A percentile compares a stretch with the other conserved stretches of the same genome.
phyloP scores from a whole-genome alignment of 2,797 vertebrate genomes.

The Benthosema pterotum region DNA sequence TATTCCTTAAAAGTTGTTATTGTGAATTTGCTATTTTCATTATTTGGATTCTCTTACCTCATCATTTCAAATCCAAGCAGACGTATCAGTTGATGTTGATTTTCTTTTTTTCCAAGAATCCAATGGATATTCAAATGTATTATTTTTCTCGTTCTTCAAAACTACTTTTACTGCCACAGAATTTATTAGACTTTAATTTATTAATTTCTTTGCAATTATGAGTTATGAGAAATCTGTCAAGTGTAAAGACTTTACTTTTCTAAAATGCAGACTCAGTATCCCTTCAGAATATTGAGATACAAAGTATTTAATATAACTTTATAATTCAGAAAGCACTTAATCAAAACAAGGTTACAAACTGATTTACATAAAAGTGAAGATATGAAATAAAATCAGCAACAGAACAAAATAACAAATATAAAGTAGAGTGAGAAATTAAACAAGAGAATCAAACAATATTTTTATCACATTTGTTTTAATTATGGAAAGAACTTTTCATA shows the following conservation, averaged over 20 bases:
- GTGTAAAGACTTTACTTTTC: conserved; percentile 55
- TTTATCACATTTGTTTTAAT: no score
- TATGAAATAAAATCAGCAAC: no score
- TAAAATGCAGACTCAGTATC: conserved; percentile 46
- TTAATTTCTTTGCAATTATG: conserved; percentile 59
- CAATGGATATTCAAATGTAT: conserved; percentile 44
- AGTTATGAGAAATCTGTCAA: conserved; percentile 52
- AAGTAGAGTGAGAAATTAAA: no score
- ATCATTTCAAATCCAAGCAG: conserved; percentile 67
- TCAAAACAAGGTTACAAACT: no score
- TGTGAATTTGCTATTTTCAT: conserved; percentile 64
- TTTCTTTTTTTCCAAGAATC: conserved; percentile 15
- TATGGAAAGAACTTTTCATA: no score
- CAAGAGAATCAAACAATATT: no score
- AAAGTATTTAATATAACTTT: conserved; percentile 5
- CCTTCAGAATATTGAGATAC: conserved; percentile 58
- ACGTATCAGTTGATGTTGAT: conserved; percentile 65
- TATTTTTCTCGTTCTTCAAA: conserved; percentile 41
- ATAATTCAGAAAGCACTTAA: no score
- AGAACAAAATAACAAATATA: no score
- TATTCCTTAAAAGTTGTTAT: conserved; percentile 53
- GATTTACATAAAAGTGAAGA: no score
- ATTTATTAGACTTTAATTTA: conserved; percentile 49
- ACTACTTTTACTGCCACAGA: conserved; percentile 42
- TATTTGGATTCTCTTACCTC: conserved; percentile 61